These are phyloP conservation scores for Petrolisthes manimaculis DNA, from an alignment of 2,888 invertebrate genomes.

Conservation along the genomic window DNA sequence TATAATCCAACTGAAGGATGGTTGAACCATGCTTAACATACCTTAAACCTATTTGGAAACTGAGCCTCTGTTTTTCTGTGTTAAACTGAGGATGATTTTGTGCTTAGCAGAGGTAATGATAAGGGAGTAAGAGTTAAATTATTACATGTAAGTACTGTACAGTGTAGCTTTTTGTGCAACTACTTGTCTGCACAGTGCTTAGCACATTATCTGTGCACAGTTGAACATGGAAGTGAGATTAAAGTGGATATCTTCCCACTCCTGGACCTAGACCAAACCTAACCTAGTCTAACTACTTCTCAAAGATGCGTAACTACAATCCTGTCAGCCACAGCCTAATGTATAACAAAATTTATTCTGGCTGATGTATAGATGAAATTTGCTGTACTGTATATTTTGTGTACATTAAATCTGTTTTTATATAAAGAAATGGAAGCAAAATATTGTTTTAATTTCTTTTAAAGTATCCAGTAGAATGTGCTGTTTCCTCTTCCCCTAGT, in stretches of 20 bases:
- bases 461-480: too few relatives aligned
- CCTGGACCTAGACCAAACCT: background rate
- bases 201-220: background rate
- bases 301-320: conserved; percentile 5
- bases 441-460: background rate
- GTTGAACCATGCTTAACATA: too few relatives aligned
- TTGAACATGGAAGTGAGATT: background rate
- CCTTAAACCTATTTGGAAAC: too few relatives aligned
- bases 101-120: too few relatives aligned
- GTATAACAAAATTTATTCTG: background rate
- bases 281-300: background rate
- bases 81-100: too few relatives aligned
- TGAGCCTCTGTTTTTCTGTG: too few relatives aligned
- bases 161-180: too few relatives aligned
- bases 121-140: too few relatives aligned
- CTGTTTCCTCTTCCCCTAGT: too few relatives aligned
- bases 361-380: conserved; percentile 28
- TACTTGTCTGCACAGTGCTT: too few relatives aligned
- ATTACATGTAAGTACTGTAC: too few relatives aligned
- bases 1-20: too few relatives aligned
- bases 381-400: conserved; percentile 46
- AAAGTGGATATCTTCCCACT: background rate
- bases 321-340: conserved; percentile 1
- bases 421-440: conserved; percentile 24
- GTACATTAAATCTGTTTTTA: conserved; percentile 49